Conservation (phyloP, 2,888 invertebrate species). For the Eupithecia centaureata region DNA sequence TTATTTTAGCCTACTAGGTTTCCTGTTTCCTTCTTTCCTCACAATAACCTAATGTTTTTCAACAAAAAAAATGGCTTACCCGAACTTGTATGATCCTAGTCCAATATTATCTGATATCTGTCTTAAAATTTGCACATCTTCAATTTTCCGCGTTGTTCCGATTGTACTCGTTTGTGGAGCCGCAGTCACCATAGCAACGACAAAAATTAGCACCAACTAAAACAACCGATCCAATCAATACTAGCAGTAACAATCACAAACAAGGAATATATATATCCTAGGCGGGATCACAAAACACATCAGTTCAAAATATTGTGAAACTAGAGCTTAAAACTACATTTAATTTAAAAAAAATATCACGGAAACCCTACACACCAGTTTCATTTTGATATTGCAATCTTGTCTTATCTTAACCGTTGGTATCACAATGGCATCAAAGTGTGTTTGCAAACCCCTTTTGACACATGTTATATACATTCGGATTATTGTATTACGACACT, state of each 20-base stretch:
- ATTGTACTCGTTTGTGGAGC: constrained; percentile 55
- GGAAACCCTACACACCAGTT: constrained; percentile 60
- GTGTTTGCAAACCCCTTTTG: constrained; percentile 60
- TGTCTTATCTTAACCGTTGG: constrained; percentile 48
- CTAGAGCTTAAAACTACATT: too few species aligned
- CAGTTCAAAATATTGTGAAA: background rate
- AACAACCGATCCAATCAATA: constrained; percentile 40
- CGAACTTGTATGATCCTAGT: constrained; percentile 66
- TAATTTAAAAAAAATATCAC: background rate
- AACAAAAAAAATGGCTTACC: constrained; percentile 48
- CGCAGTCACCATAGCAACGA: constrained; percentile 65
- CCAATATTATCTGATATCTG: constrained; percentile 71
- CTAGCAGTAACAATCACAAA: too few species aligned
- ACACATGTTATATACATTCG: constrained; percentile 71
- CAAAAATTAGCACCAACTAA: constrained; percentile 73
- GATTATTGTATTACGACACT: constrained; percentile 70
- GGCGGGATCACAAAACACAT: background rate
- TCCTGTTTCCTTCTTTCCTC: background rate
- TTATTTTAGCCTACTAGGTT: background rate
- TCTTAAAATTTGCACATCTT: constrained; percentile 63
- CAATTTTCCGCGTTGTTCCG: constrained; percentile 34
- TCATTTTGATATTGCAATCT: constrained; percentile 56
- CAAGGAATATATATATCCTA: too few species aligned
- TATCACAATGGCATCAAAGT: constrained; percentile 57
- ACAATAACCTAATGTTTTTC: background rate